phyloP scores from a whole-genome alignment of 2,113 vertebrate genomes.

The Ochotona princeps region DNA sequence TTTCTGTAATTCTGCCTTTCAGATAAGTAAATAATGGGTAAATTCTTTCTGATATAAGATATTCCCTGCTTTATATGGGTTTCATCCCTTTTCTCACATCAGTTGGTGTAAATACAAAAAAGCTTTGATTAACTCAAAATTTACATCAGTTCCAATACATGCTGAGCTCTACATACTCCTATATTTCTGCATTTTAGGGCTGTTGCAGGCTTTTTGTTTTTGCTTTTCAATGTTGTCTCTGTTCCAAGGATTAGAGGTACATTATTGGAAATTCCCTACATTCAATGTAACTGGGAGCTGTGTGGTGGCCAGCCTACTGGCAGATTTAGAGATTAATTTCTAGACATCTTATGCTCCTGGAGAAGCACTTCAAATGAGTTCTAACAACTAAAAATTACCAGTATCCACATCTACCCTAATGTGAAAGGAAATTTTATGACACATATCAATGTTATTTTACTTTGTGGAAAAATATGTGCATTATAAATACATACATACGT shows the following conservation, averaged over 20 bases:
- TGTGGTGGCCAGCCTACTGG: slow-evolving; percentile 5
- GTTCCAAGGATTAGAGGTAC: slow-evolving; percentile 36
- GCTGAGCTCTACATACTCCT: background rate
- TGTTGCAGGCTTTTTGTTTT: slow-evolving; percentile 25
- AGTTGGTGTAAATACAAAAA: slow-evolving; percentile 44
- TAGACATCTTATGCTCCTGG: slow-evolving; percentile 53
- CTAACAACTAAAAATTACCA: slow-evolving; percentile 64
- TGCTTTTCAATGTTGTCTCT: background rate
- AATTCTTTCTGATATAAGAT: background rate
- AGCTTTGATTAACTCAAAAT: slow-evolving; percentile 12
- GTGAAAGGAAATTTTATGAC: slow-evolving; percentile 38
- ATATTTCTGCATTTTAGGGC: background rate
- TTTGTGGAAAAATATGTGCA: slow-evolving; percentile 46
- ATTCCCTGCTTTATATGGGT: background rate
- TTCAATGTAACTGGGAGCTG: slow-evolving; percentile 1
- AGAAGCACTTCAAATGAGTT: slow-evolving; percentile 64
- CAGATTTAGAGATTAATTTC: slow-evolving; percentile 76
- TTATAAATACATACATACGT: too few relatives aligned
- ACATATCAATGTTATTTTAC: slow-evolving; percentile 69
- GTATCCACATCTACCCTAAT: background rate
- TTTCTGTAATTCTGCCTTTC: too few relatives aligned
- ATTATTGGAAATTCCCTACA: background rate
- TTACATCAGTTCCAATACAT: slow-evolving; percentile 20
- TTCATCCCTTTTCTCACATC: slow-evolving; percentile 1
- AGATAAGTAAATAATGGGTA: too few relatives aligned